Evolutionary conservation across 2,888 invertebrate species (phyloP).

Genomic region (Yponomeuta plumbellus): DNA sequence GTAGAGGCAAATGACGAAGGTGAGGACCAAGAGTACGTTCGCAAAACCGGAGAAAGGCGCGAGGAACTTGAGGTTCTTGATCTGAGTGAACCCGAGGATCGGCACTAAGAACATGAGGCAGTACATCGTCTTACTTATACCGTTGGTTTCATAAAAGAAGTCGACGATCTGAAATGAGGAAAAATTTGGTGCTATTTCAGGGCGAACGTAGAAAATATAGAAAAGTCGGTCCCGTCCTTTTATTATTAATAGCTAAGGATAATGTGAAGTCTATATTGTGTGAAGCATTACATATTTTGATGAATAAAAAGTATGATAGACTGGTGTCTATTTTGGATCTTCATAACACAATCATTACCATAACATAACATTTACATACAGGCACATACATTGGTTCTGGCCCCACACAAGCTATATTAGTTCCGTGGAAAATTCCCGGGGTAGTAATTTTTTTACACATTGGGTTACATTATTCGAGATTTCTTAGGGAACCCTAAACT

Average conservation of each 20-base stretch:
- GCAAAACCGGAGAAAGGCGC: constrained; percentile 94
- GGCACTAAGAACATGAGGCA: constrained; percentile 60
- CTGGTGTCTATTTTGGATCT: too few species aligned
- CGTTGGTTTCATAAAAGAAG: constrained; percentile 33
- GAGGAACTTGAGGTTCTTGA: constrained; percentile 86
- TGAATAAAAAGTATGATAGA: too few species aligned
- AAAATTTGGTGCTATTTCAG: not conserved
- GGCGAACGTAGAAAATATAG: not conserved
- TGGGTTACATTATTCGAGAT: too few species aligned
- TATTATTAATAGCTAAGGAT: not conserved
- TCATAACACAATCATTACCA: too few species aligned
- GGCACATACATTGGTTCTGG: too few species aligned
- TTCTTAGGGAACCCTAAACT: too few species aligned
- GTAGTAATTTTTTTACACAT: too few species aligned
- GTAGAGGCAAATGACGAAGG: constrained; percentile 88
- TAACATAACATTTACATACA: too few species aligned
- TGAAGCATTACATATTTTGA: too few species aligned
- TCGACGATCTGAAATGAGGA: constrained; percentile 52
- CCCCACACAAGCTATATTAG: too few species aligned
- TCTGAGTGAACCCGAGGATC: constrained; percentile 64
- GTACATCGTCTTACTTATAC: constrained; percentile 46
- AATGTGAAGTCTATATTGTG: too few species aligned
- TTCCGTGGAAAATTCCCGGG: too few species aligned
- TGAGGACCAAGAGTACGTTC: constrained; percentile 85
- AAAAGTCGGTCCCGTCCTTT: not conserved